Base-by-base conservation (phyloP, 2,888 invertebrate species). In the Agriopis aurantiaria region DNA sequence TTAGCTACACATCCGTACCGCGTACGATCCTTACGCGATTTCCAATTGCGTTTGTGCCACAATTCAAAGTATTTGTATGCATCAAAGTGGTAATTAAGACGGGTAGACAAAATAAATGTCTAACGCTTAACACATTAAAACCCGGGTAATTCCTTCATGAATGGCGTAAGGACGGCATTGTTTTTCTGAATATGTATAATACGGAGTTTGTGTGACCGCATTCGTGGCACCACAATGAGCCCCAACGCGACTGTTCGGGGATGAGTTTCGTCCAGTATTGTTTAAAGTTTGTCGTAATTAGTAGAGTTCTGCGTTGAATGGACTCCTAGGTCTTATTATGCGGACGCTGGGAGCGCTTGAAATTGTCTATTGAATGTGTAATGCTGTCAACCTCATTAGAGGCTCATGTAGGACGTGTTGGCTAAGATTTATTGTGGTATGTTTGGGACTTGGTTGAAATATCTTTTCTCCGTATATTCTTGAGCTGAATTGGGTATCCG, bases 271-370 rank as follows among this genome's bases (percentile, higher is more conserved):
- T 92, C 92, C 92, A 92, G 92, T 92, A 93, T 93, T 93, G 93
- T 93, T 93, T 90, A 92, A 93, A 93, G 92, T 93, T 93, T 90
- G 92, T 91, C 90, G 91, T 93, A 93, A 93, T 93, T 93, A 93
- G 92, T 91, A 88, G 87, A 91, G 91, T 91, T 92, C 86, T 85
- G 82, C 84, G 84, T 83, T 93, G 91, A 93, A 93, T 92, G 85
- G 89, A 90, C 88, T 89, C 85, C 88, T 89, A 79, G 89, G 87
- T 88, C 88, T 88, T 87, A 91, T 92, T 92, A 89, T 91, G 80
- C 83, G 84, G 85, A 83, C 77, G 74, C 74, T 79, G 81, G 78
- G 82, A 83, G 79, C 78, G 76, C 78, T 81, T 78, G 78, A 74
- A 65, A 74, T 71, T 71, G 69, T 77, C 62, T 73, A 75, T 73